Percentiles rank a stretch among this genome's conserved stretches.
Evolutionary conservation across 2,113 vertebrate genomes (phyloP).

Genomic region (Gallinago paraguaiae): DNA sequence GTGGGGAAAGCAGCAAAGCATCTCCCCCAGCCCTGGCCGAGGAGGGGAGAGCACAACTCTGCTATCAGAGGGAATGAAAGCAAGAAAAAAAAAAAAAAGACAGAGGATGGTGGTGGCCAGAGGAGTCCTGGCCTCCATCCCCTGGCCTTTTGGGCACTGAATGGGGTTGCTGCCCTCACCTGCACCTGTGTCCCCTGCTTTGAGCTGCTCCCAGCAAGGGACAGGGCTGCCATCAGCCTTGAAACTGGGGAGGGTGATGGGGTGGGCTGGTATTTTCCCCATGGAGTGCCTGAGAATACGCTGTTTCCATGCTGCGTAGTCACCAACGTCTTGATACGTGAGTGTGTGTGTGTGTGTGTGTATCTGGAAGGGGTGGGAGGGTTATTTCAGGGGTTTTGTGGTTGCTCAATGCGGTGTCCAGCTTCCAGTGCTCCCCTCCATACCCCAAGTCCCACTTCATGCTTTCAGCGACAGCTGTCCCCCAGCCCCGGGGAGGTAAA

Average conservation of each 20-base stretch:
- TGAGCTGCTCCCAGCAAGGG: neutral
- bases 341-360: neutral
- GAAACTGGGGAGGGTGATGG: neutral
- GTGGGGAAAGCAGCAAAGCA: neutral
- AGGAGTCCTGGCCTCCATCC: neutral
- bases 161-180: neutral
- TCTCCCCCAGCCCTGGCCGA: neutral
- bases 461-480: neutral
- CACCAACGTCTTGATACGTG: neutral
- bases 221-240: neutral
- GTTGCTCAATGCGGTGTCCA: slow-evolving; percentile 30
- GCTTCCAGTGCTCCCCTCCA: slow-evolving; percentile 31
- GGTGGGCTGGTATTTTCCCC: neutral
- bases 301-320: neutral
- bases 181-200: neutral
- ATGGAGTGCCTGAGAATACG: slow-evolving; percentile 32
- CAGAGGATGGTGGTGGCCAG: neutral
- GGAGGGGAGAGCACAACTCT: neutral
- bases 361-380: neutral
- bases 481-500: rapidly evolving
- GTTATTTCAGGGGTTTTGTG: neutral
- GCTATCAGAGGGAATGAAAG: rapidly evolving
- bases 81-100: neutral
- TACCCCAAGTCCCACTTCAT: neutral
- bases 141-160: neutral